Evolutionary conservation across 1,140 invertebrate species (phyloP).

Genomic region (Trichonephila clavata): DNA sequence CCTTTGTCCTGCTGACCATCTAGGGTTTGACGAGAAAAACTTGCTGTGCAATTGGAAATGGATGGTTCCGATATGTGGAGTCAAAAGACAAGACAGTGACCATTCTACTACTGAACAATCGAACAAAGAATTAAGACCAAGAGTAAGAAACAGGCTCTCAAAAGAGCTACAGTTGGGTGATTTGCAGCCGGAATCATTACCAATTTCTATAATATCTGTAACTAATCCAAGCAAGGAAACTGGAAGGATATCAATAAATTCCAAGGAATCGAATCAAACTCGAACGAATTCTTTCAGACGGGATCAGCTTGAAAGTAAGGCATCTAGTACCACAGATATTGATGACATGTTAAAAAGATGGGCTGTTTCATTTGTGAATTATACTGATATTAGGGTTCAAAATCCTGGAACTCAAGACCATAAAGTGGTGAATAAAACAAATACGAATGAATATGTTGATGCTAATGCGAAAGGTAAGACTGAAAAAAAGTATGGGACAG

Average conservation of each 20-base stretch:
- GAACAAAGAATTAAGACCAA: not conserved
- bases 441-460: not conserved
- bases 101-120: not conserved
- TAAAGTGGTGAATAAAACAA: not conserved
- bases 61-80: slow-evolving; percentile 87
- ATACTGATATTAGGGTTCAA: not conserved
- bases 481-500: slow-evolving; percentile 66
- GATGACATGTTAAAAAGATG: not conserved
- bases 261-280: not conserved
- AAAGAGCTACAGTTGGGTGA: not conserved
- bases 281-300: not conserved
- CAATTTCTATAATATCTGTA: not conserved
- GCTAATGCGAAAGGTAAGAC: not conserved
- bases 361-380: not conserved
- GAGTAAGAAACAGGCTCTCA: not conserved
- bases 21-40: slow-evolving; percentile 88
- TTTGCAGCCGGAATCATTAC: not conserved
- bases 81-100: slow-evolving; percentile 77
- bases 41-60: slow-evolving; percentile 91
- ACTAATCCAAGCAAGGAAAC: not conserved
- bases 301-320: not conserved
- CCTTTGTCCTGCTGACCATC: slow-evolving; percentile 88
- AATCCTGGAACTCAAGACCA: not conserved
- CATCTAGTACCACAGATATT: not conserved
- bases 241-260: not conserved